A percentile compares a stretch with the other conserved stretches of the same genome.
Evolutionary conservation across 2,113 vertebrate species (phyloP).

Genomic region (Lota lota): DNA sequence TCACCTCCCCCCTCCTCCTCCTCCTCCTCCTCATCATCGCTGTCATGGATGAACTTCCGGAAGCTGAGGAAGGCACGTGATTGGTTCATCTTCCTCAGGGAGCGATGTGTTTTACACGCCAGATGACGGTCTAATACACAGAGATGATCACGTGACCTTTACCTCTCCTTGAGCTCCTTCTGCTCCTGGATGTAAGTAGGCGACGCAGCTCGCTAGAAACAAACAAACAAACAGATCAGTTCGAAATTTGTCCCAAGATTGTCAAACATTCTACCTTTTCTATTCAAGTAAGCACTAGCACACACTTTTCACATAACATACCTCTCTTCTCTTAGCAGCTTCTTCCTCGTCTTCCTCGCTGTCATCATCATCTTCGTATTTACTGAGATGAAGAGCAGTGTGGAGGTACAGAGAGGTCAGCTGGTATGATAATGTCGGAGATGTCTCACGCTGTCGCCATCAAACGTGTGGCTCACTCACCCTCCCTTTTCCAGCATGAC

Average conservation of each 20-base stretch:
- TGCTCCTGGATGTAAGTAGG: conserved; percentile 87
- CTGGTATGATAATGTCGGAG: too few relatives aligned
- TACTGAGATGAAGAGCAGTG: conserved; percentile 60
- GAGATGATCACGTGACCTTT: not conserved
- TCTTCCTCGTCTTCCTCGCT: conserved; percentile 71
- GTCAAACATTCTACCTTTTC: not conserved
- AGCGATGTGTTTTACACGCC: too few relatives aligned
- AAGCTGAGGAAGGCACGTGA: conserved; percentile 67
- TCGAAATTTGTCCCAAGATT: not conserved
- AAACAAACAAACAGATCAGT: not conserved
- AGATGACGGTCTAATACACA: not conserved
- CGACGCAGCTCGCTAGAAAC: conserved; percentile 65
- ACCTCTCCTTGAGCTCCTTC: conserved; percentile 82
- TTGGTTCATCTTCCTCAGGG: not conserved
- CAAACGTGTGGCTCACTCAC: conserved; percentile 60
- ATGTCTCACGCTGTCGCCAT: too few relatives aligned
- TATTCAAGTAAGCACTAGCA: too few relatives aligned
- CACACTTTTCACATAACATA: conserved; percentile 16
- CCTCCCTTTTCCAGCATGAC: conserved; percentile 86
- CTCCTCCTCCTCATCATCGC: conserved; percentile 63
- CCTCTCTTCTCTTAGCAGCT: conserved; percentile 55
- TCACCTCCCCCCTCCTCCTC: conserved; percentile 28
- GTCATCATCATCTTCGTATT: conserved; percentile 84
- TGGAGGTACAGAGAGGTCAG: not conserved
- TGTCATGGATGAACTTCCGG: conserved; percentile 79